A percentile compares a stretch with the other conserved stretches of the same genome.
These are phyloP conservation scores for Liasis olivaceus DNA, from an alignment of 2,797 vertebrate species.

Conservation along the genomic window DNA sequence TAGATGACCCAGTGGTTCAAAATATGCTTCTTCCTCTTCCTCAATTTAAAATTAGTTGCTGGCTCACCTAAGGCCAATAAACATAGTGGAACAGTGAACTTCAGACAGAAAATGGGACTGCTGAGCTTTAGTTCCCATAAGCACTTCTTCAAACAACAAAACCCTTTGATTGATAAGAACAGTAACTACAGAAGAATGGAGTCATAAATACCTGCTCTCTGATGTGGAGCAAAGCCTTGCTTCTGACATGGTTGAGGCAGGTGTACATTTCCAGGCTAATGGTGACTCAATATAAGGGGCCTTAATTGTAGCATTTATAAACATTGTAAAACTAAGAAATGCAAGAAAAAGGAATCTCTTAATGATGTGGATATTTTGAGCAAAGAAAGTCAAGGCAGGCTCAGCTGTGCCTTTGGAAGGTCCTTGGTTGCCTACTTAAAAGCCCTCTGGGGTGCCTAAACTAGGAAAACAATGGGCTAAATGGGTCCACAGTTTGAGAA, in stretches of 20 bases:
- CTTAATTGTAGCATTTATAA: neutral
- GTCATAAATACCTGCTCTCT: conserved; percentile 11
- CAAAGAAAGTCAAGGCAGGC: neutral
- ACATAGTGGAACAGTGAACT: neutral
- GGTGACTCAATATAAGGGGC: neutral
- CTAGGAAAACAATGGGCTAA: neutral
- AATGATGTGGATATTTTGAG: neutral
- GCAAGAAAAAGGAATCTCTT: neutral
- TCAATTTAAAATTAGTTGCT: neutral
- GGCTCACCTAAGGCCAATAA: neutral
- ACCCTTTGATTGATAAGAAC: neutral
- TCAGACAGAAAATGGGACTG: neutral
- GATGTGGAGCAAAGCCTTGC: conserved; percentile 16
- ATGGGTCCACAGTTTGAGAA: neutral
- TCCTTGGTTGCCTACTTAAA: neutral
- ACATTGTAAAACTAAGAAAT: neutral
- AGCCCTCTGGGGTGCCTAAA: neutral
- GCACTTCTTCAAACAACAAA: neutral
- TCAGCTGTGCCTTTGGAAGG: neutral
- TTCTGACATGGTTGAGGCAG: conserved; percentile 12
- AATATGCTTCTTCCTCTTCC: neutral
- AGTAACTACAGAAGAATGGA: neutral
- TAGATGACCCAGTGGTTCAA: neutral
- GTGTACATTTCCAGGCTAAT: neutral
- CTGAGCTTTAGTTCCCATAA: neutral